Base-by-base conservation (phyloP, 2,888 invertebrate species). In the Willowsia nigromaculata region DNA sequence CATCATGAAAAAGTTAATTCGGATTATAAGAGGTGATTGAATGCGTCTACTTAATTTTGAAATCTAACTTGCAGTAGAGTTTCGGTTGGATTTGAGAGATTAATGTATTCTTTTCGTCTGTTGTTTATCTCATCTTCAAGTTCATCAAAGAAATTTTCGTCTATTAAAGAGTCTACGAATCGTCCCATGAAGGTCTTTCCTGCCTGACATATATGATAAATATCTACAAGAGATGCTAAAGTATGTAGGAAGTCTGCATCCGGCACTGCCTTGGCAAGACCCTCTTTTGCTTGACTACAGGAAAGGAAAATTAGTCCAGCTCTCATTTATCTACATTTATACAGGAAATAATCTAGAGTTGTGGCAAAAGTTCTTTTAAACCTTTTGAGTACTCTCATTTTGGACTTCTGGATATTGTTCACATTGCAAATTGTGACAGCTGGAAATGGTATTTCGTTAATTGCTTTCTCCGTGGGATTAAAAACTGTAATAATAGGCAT, bases 351-450 rank as follows among this genome's bases (percentile, higher is more conserved):
- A n/a, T n/a, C n/a, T n/a, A n/a, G n/a, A n/a, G n/a, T n/a, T n/a
- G n/a, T n/a, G n/a, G n/a, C n/a, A n/a, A n/a, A n/a, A n/a, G n/a
- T n/a, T n/a, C n/a, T n/a, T n/a, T n/a, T n/a, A 1, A 30, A 71
- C 71, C 71, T 33, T 30, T 30, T 65, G 30, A 59, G 88, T 33
- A 65, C 47, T 13, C 89, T 68, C 5, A 85, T 87, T 80, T 90
- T 90, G 1, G 88, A 83, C 56, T 89, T 90, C 9, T 85, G 65
- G 22, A 91, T 85, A 53, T 90, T 90, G 65, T 92, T 92, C 56
- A 90, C 89, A 43, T 90, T 92, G 74, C 92, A 92, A 43, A 92
- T 87, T 0, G 92, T 92, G 1, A 92, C 80, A 3, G 90, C 90
- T 7, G 92, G 92, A 88, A 92, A 92, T 18, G 92, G 90, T 2